Percentiles rank a stretch among this genome's conserved stretches.
These are phyloP conservation scores for Brenthis ino DNA, from an alignment of 2,888 invertebrate species.

Conservation along the genomic window DNA sequence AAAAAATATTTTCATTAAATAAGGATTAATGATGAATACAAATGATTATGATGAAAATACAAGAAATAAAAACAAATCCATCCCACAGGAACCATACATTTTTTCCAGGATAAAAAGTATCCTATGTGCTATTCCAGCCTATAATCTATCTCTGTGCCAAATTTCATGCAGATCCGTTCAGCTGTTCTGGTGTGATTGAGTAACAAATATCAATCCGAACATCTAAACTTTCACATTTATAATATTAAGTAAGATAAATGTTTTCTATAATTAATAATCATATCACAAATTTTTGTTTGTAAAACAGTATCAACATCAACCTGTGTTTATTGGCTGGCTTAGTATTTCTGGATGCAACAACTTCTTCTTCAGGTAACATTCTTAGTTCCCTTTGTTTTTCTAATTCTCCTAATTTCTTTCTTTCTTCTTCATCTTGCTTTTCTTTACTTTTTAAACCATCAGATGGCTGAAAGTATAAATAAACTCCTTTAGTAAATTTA, in stretches of 20 bases:
- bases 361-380: slow-evolving; percentile 86
- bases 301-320: slow-evolving; percentile 53
- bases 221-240: no score
- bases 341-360: slow-evolving; percentile 47
- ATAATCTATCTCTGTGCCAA: no score
- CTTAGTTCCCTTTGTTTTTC: slow-evolving; percentile 90
- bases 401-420: slow-evolving; percentile 87
- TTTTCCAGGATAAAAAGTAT: no score
- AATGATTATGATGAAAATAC: no score
- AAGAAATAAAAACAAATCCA: no score
- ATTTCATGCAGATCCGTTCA: no score
- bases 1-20: no score
- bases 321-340: slow-evolving; percentile 79
- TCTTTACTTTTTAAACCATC: slow-evolving; percentile 92
- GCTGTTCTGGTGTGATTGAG: no score
- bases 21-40: no score
- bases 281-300: not conserved
- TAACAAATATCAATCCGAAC: no score
- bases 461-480: slow-evolving; percentile 79
- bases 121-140: no score
- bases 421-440: slow-evolving; percentile 90
- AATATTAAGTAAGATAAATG: not conserved
- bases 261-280: not conserved
- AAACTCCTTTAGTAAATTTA: not conserved
- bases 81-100: no score